Evolutionary conservation across 2,113 vertebrate genomes (phyloP).

Genomic region (Camelus bactrianus): DNA sequence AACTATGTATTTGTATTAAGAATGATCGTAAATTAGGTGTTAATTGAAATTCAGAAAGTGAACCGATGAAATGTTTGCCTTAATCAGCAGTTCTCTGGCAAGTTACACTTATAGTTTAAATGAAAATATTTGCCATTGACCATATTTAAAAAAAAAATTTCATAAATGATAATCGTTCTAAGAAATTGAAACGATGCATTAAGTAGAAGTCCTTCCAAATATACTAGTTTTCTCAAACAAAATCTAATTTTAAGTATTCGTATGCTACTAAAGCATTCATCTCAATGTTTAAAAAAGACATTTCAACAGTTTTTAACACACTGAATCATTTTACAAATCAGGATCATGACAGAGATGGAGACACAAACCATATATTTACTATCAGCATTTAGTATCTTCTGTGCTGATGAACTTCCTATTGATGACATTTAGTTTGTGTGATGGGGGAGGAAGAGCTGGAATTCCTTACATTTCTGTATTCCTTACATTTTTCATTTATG

Average conservation of each 20-base stretch:
- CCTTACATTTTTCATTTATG: slow-evolving; percentile 17
- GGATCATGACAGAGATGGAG: neutral
- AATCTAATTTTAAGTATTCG: neutral
- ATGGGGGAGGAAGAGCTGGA: neutral
- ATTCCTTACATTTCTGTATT: neutral
- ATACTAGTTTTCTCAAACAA: neutral
- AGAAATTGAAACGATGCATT: neutral
- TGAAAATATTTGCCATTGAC: neutral
- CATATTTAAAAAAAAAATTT: neutral
- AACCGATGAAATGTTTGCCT: neutral
- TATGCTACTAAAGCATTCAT: neutral
- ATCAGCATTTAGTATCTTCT: neutral
- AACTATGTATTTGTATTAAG: slow-evolving; percentile 64
- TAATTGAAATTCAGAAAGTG: slow-evolving; percentile 69
- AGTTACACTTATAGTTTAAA: slow-evolving; percentile 27
- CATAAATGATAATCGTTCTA: neutral
- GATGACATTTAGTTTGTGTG: neutral
- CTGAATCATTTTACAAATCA: neutral
- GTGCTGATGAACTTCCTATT: neutral
- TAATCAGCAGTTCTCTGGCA: neutral
- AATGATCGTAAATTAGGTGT: slow-evolving; percentile 61
- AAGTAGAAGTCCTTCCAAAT: slow-evolving; percentile 1
- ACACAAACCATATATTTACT: neutral
- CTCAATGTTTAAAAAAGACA: neutral
- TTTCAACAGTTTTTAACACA: neutral